A percentile compares a stretch with the other conserved stretches of the same genome.
phyloP scores from a whole-genome alignment of 2,888 invertebrate species.

The Pherbina coryleti region DNA sequence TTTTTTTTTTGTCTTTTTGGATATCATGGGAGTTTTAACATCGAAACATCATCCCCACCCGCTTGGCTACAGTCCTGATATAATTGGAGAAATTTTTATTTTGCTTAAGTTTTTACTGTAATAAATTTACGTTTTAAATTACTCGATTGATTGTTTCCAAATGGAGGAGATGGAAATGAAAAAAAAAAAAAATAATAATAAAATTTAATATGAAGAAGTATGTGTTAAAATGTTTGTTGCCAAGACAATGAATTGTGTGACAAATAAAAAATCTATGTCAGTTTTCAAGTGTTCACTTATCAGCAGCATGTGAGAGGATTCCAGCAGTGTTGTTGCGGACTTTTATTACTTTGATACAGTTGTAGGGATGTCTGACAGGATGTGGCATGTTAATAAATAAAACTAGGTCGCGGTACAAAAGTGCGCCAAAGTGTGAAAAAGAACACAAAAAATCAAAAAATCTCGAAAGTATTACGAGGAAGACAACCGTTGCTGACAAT shows the following conservation, averaged over 20 bases:
- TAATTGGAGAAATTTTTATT: too few relatives aligned
- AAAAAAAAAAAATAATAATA: background rate
- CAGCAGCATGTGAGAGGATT: background rate
- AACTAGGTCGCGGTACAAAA: constrained; percentile 9
- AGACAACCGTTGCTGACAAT: background rate
- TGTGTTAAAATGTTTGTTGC: background rate
- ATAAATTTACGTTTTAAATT: too few relatives aligned
- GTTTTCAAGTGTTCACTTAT: background rate
- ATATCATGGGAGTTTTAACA: too few relatives aligned
- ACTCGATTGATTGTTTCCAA: too few relatives aligned
- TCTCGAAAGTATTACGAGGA: background rate
- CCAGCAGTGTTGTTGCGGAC: background rate
- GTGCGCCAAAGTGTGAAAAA: background rate
- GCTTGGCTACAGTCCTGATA: too few relatives aligned
- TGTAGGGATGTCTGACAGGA: background rate
- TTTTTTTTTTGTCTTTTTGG: too few relatives aligned
- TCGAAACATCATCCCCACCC: too few relatives aligned
- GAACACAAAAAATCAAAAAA: background rate
- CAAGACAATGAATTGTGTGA: too few relatives aligned
- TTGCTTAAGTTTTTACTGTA: too few relatives aligned
- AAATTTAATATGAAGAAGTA: background rate
- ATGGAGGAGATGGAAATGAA: too few relatives aligned
- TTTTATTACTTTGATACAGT: background rate
- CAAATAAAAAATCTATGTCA: background rate
- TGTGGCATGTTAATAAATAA: background rate